Evolutionary conservation across 2,888 invertebrate species (phyloP), one percentile per base, ranked within the genome.

Genomic region (Lepidocyrtoides sp.): DNA sequence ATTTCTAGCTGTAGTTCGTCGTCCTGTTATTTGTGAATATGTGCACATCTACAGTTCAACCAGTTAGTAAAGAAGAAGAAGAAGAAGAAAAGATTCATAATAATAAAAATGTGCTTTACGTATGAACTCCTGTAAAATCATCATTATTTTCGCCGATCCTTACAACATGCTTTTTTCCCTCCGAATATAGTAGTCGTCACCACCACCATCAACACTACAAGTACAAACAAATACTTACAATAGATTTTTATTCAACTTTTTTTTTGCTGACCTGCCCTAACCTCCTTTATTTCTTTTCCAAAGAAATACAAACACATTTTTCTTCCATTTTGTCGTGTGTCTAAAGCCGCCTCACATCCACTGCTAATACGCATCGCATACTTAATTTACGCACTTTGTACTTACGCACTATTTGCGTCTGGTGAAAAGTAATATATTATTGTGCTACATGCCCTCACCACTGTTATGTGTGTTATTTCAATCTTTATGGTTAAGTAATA

Each of bases 401-500:
- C n/a, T n/a, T 36, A 17, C 36, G 44, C 36, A 72, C 17, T 26
- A 36, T 20, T 20, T 23, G 26, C 63, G n/a, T 69, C 8, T 14
- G 54, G 32, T 79, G 10, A 32, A 81, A 41, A 77, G 51, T 17
- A 77, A 23, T 51, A 51, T 51, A 51, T 48, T 77, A 77, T 51
- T n/a, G 12, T 51, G 48, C 14, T 26, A 44, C 20, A 23, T 26
- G 48, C 48, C 48, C 29, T 44, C 17, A 23, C 17, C 44, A 48
- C 29, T 83, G 36, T 29, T 66, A 8, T n/a, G 12, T 63, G 29
- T 83, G 83, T 26, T 72, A 36, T 57, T 86, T 77, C 77, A 77
- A 89, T 90, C 84, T 84, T 84, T 77, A 89, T 77, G 84, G 77
- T n/a, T 32, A 89, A 82, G 81, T 75, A 89, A 89, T 89, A 77